These are phyloP conservation scores for Calliphora vomitoria DNA, from an alignment of 2,888 invertebrate genomes.

Conservation along the genomic window DNA sequence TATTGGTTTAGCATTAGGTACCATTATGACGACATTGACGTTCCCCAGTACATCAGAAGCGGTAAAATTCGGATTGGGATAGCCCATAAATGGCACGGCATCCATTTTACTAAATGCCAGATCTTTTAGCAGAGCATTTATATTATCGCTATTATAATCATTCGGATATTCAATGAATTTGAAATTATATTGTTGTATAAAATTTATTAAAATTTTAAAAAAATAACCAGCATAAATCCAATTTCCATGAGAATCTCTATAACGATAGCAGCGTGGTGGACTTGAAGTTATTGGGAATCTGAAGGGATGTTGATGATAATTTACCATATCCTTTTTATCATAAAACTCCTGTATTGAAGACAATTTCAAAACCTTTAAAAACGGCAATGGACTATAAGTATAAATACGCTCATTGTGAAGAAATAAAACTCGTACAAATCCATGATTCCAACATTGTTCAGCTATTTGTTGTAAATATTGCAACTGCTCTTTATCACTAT, in stretches of 20 bases:
- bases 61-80: neutral
- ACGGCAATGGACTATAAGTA: conserved; percentile 1
- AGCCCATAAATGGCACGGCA: conserved; percentile 22
- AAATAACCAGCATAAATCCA: conserved; percentile 44
- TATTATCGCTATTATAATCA: conserved; percentile 40
- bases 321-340: neutral
- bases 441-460: conserved; percentile 23
- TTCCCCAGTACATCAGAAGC: conserved; percentile 47
- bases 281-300: conserved; percentile 57
- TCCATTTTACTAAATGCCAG: conserved; percentile 3
- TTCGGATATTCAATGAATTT: conserved; percentile 40
- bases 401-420: conserved; percentile 21
- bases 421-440: conserved; percentile 36
- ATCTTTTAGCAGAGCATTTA: neutral
- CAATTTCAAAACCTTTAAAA: neutral
- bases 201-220: conserved; percentile 41
- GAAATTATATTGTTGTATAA: conserved; percentile 48
- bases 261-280: conserved; percentile 53
- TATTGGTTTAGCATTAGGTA: conserved; percentile 50
- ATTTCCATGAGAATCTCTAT: conserved; percentile 15
- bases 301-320: conserved; percentile 49
- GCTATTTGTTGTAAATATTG: conserved; percentile 19
- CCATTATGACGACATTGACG: conserved; percentile 20
- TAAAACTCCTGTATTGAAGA: neutral
- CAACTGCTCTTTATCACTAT: neutral